Conservation (phyloP, 2,797 vertebrate genomes). For the Ctenosaura bakeri region DNA sequence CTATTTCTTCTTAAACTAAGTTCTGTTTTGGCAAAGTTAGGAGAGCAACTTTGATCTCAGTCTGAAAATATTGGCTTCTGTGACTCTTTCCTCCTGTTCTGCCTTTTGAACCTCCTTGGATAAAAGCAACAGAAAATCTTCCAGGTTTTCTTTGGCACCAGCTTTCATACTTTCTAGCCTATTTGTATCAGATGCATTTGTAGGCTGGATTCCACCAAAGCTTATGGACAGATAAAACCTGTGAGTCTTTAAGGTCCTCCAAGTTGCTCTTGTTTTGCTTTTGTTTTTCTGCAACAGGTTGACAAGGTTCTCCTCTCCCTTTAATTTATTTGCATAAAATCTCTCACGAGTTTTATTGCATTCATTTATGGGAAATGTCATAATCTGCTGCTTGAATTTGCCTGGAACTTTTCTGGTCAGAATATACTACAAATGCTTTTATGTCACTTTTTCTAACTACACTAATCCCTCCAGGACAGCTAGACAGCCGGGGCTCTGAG, state of each 20-base stretch:
- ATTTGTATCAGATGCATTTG: not conserved
- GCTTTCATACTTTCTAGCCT: too few species aligned
- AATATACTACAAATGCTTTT: constrained; percentile 32
- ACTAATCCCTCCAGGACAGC: constrained; percentile 39
- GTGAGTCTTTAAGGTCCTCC: not conserved
- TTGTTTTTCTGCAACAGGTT: too few species aligned
- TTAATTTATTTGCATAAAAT: not conserved
- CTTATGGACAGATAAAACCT: too few species aligned
- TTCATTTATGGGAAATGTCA: not conserved
- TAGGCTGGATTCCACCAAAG: too few species aligned
- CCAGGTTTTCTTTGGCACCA: too few species aligned
- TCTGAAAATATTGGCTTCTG: not conserved
- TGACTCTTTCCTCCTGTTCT: not conserved
- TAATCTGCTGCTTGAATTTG: rapidly evolving
- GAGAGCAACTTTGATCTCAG: not conserved
- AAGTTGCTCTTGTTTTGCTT: too few species aligned
- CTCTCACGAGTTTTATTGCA: too few species aligned
- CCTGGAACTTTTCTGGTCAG: not conserved
- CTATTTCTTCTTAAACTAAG: too few species aligned
- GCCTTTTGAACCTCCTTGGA: not conserved
- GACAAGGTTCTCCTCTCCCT: too few species aligned
- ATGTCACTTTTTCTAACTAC: constrained; percentile 21
- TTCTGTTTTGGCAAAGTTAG: not conserved
- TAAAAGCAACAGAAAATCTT: not conserved
- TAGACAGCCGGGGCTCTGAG: constrained; percentile 26